Percentiles rank a stretch among this genome's conserved stretches.
Evolutionary conservation across 2,888 invertebrate species (phyloP).

Genomic region (Heteropelma amictum): DNA sequence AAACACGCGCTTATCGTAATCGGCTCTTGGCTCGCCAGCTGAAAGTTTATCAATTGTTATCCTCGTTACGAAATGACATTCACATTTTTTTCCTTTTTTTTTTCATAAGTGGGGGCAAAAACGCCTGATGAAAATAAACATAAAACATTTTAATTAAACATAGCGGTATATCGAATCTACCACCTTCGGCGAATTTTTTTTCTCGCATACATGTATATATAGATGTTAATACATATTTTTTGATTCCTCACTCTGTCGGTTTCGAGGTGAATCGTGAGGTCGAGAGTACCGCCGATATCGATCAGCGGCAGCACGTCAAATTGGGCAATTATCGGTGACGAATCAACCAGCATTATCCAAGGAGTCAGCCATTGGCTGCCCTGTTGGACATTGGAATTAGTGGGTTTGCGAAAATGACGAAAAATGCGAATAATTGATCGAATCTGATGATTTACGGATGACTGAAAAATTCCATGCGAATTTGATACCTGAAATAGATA

Average conservation of each 20-base stretch:
- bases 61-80: background rate
- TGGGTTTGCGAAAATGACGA: background rate
- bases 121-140: too few relatives aligned
- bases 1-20: constrained; percentile 73
- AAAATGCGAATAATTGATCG: background rate
- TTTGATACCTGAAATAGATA: constrained; percentile 77
- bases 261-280: constrained; percentile 75
- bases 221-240: too few relatives aligned
- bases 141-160: too few relatives aligned
- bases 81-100: too few relatives aligned
- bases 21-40: constrained; percentile 65
- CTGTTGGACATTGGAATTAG: constrained; percentile 62
- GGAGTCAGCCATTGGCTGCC: constrained; percentile 78
- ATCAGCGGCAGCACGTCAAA: constrained; percentile 77
- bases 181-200: background rate
- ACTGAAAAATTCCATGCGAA: background rate
- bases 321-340: constrained; percentile 73
- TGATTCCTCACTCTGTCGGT: constrained; percentile 72
- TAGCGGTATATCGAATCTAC: too few relatives aligned
- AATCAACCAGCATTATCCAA: constrained; percentile 76
- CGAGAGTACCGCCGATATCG: constrained; percentile 79
- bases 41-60: constrained; percentile 23
- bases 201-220: too few relatives aligned
- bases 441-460: background rate
- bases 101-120: too few relatives aligned